Conservation (phyloP, 2,113 vertebrate species). For the Manacus vitellinus region DNA sequence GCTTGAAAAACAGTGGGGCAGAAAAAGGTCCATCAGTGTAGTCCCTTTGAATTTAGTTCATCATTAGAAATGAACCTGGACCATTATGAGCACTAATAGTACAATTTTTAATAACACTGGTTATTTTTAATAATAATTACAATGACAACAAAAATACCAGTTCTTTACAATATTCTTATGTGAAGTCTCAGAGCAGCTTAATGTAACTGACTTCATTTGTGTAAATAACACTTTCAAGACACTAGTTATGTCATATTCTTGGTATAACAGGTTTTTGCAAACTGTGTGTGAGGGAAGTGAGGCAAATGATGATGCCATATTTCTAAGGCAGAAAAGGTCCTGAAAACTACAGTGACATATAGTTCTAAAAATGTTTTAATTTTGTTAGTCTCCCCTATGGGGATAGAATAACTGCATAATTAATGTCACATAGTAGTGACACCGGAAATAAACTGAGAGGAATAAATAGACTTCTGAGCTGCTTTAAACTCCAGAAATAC, state of each 20-base stretch:
- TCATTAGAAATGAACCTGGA: not conserved
- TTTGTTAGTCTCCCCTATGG: not conserved
- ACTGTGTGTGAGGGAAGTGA: not conserved
- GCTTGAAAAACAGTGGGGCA: not conserved
- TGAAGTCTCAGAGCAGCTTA: not conserved
- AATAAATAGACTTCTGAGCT: not conserved
- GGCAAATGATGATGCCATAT: not conserved
- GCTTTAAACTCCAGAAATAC: conserved; percentile 10
- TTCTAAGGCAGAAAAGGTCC: not conserved
- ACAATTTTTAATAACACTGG: not conserved
- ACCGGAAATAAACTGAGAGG: not conserved
- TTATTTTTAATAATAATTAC: not conserved
- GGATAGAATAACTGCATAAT: not conserved
- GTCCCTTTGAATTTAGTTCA: not conserved
- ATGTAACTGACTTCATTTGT: not conserved
- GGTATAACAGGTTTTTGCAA: not conserved
- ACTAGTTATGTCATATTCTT: not conserved
- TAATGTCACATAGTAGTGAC: not conserved
- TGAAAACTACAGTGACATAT: not conserved
- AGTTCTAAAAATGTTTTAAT: not conserved
- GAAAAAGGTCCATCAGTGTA: not conserved
- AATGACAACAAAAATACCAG: not conserved
- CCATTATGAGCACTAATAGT: not conserved
- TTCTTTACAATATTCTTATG: not conserved
- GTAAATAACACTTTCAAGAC: not conserved